phyloP scores from a whole-genome alignment of 2,888 invertebrate species.

The Rhopalosiphum nymphaeae region DNA sequence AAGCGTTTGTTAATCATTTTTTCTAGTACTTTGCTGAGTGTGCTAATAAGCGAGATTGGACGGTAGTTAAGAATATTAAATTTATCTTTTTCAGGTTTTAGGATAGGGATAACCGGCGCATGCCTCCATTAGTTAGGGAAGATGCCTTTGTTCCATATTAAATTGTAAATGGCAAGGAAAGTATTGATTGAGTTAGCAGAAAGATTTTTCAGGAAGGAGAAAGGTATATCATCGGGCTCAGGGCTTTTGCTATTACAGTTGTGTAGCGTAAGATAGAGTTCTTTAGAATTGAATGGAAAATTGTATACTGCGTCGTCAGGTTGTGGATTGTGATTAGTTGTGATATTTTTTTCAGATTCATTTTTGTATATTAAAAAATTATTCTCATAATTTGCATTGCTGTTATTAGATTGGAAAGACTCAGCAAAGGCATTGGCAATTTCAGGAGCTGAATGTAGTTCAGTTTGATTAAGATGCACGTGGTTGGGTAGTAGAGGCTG shows the following conservation, averaged over 20 bases:
- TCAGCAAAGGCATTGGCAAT: too few species aligned
- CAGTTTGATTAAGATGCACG: not conserved
- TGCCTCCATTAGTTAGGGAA: constrained; percentile 5
- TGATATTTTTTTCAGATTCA: too few species aligned
- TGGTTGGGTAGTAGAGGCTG: not conserved
- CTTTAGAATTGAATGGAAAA: too few species aligned
- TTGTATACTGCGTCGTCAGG: too few species aligned
- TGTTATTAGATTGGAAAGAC: too few species aligned
- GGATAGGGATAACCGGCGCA: not conserved
- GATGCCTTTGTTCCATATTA: not conserved
- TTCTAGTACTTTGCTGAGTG: not conserved
- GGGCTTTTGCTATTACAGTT: too few species aligned
- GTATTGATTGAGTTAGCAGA: not conserved
- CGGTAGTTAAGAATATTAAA: not conserved
- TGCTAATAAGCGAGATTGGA: not conserved
- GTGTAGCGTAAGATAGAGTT: too few species aligned
- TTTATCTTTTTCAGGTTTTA: constrained; percentile 16
- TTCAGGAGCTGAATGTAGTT: not conserved
- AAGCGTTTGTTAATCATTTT: not conserved
- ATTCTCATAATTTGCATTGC: too few species aligned
- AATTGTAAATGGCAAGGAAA: not conserved
- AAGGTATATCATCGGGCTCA: too few species aligned
- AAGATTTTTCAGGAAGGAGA: too few species aligned
- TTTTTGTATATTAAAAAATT: too few species aligned
- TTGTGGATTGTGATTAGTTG: too few species aligned